Base-by-base conservation (phyloP, 2,888 invertebrate genomes). In the Macrophya annulata region DNA sequence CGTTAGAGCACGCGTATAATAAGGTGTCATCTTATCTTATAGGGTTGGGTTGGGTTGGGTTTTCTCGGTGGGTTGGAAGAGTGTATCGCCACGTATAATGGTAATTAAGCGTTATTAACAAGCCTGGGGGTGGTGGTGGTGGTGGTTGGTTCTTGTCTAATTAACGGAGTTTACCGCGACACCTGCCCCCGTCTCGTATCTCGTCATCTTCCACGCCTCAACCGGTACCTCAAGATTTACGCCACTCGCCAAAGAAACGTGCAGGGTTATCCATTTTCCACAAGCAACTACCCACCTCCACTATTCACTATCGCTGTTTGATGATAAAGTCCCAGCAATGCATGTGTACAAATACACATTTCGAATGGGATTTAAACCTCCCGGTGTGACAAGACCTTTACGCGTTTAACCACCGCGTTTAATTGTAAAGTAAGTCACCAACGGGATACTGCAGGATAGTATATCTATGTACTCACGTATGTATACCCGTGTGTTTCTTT, bases 71-170 rank as follows among this genome's bases (percentile, higher is more conserved):
- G 89, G 89, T 89, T 90, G 91, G 92, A 93, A 93, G 92, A 93
- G 92, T 93, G 93, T 93, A 93, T 93, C 92, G 93, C 91, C 92
- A 91, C 93, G 93, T 93, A 93, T 93, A 93, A 93, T 92, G 92
- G 93, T 93, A 93, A 93, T 93, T 93, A 93, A 92, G 93, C 93
- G 93, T 93, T 93, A 93, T 93, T 93, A 93, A 93, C 93, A 93
- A 93, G 93, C 93, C 92, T 92, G 90, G 90, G 90, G 89, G 90
- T 89, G 90, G 88, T 86, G 76, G 79, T 77, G 77, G 87, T 90
- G 93, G 92, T 91, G 92, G 92, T 92, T 93, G 92, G 91, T 92
- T 93, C 93, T 93, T 93, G 93, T 93, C 93, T 93, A 93, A 93
- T 93, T 93, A 93, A 93, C 93, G 91, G 93, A 93, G 92, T 93